Evolutionary conservation across 2,113 vertebrate species (phyloP), one percentile per base, ranked within the genome.

Genomic region (Ancistrus triradiatus): DNA sequence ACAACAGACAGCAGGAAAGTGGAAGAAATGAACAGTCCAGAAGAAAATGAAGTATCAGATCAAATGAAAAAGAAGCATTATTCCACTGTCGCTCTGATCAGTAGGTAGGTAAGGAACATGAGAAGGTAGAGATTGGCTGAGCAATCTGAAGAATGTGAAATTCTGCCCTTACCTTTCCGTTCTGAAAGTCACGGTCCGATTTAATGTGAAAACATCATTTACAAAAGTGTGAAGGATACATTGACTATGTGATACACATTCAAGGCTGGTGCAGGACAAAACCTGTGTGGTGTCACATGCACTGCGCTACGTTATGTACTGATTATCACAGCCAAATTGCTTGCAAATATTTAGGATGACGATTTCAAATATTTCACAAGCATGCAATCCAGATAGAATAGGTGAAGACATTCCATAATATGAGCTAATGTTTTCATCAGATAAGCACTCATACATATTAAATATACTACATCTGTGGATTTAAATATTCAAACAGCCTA

Each of bases 111-210:
- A 59, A 61, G 51, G 35, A 60, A 63, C 28, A 69, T 68, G 63
- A 70, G 69, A 74, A 77, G 79, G 76, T 80, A 81, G 74, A 83
- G 73, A 73, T 72, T 79, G 74, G 35, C 72, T 76, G 75, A 86
- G 84, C 76, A 82, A 78, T 74, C 80, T 66, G 68, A 73, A 83
- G 75, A 55, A 80, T 70, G 77, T 79, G 77, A 86, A 87, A 84
- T 74, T 82, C 81, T 84, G 81, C 82, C 85, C 88, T 90, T 89
- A 90, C 88, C 87, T 89, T 90, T 77, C 85, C 88, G 55, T 89
- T 89, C 88, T 90, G 87, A 81, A 76, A 84, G 85, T 83, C 83
- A 85, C 22, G 85, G 86, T 90, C 87, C 88, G 85, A 88, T 87
- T 86, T 85, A 85, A 84, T 81, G 83, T 88, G 84, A 86, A 83